Evolutionary conservation across 2,888 invertebrate genomes (phyloP), one percentile per base, ranked within the genome.

Genomic region (Tachina fera): DNA sequence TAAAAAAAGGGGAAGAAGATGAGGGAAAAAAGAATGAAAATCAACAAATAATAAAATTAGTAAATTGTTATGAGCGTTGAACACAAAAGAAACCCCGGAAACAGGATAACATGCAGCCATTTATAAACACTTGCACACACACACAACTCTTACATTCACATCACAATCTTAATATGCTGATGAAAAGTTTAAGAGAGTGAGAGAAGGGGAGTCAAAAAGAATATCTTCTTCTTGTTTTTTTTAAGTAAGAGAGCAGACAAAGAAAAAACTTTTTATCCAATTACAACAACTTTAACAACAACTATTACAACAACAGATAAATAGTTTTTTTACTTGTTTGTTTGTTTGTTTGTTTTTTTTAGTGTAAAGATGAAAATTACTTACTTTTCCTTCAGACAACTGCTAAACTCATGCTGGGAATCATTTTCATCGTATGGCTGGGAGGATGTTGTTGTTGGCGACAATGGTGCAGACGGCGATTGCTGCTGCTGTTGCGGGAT

Each of bases 351-450:
- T 45, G 31, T 31, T 31, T 31, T 31, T 31, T 31, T n/a, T n/a
- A n/a, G 31, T 31, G 6, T n/a, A 14, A 14, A 22, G 47, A 81
- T 83, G 72, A 68, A 22, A 45, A 39, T 76, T 89, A 92, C 92
- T 92, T 90, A 92, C 92, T 92, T 92, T 90, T 92, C 93, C 90
- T 91, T 91, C 88, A 91, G 89, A 89, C 91, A 91, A 90, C 90
- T 90, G 89, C 89, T 91, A 89, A 89, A 91, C 87, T 92, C 91
- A 87, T 89, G 90, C 88, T 90, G 91, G 88, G 89, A 88, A 72
- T 87, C 77, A 86, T 86, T 87, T 39, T 88, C 87, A 31, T 89
- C 87, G 9, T 87, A 84, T 19, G 88, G 86, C 22, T 87, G 80
- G 4, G 88, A 39, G 74, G 88, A 14, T 72, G 79, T 31, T 71